Evolutionary conservation across 2,113 vertebrate species (phyloP).

Genomic region (Seriola quinqueradiata): DNA sequence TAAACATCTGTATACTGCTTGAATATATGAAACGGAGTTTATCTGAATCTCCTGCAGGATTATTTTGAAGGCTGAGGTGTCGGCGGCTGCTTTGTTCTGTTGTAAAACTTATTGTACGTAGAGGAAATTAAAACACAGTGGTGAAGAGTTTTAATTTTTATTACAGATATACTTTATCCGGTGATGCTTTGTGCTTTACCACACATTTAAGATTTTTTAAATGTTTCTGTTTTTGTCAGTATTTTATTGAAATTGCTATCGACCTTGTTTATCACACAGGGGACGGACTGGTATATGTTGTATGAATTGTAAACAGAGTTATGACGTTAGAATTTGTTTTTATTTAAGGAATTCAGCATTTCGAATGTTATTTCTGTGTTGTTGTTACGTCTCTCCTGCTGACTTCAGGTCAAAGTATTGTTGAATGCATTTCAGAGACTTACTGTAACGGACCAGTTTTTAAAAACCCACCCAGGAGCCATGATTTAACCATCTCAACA

Average conservation of each 20-base stretch:
- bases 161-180: slow-evolving; percentile 51
- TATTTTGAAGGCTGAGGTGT: slow-evolving; percentile 17
- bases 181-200: slow-evolving; percentile 49
- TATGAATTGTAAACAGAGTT: slow-evolving; percentile 51
- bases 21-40: slow-evolving; percentile 26
- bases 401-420: slow-evolving; percentile 21
- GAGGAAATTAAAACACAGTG: slow-evolving; percentile 23
- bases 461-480: neutral
- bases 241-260: slow-evolving; percentile 59
- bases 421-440: slow-evolving; percentile 3
- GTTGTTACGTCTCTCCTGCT: slow-evolving; percentile 40
- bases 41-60: slow-evolving; percentile 18
- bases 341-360: slow-evolving; percentile 59
- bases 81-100: slow-evolving; percentile 30
- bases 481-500: neutral
- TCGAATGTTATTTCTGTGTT: slow-evolving; percentile 72
- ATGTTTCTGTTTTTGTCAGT: slow-evolving; percentile 40
- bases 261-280: slow-evolving; percentile 37
- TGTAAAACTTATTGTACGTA: slow-evolving; percentile 45
- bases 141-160: slow-evolving; percentile 53
- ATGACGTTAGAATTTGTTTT: slow-evolving; percentile 36
- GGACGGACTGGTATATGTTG: slow-evolving; percentile 36
- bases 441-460: neutral
- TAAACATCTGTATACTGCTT: slow-evolving; percentile 57
- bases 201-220: slow-evolving; percentile 34